These are phyloP conservation scores for Athrips mouffetella DNA, from an alignment of 2,888 invertebrate genomes.

Conservation along the genomic window DNA sequence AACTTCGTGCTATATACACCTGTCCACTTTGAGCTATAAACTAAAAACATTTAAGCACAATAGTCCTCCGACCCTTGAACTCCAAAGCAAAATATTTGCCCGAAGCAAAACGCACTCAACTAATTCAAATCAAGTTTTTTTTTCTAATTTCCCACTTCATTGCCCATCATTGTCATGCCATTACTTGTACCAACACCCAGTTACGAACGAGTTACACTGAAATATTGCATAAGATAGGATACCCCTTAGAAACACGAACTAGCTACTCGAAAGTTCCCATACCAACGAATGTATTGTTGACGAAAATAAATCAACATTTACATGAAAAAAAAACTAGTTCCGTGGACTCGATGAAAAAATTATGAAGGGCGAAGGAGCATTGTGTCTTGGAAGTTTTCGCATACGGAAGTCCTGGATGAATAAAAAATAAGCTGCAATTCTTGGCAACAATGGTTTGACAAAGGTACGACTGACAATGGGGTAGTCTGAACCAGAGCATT, in stretches of 20 bases:
- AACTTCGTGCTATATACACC: no score
- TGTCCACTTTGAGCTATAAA: not conserved
- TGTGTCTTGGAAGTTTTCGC: slow-evolving; percentile 57
- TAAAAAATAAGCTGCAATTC: slow-evolving; percentile 53
- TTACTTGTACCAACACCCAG: slow-evolving; percentile 33
- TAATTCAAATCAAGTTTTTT: slow-evolving; percentile 38
- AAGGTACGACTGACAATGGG: slow-evolving; percentile 55
- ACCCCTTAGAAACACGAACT: slow-evolving; percentile 46
- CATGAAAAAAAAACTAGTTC: slow-evolving; percentile 70
- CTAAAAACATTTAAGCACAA: not conserved
- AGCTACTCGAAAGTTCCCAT: slow-evolving; percentile 58
- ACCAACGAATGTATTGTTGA: slow-evolving; percentile 64
- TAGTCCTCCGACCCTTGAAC: slow-evolving; percentile 30
- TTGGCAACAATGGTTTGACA: slow-evolving; percentile 59
- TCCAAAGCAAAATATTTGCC: slow-evolving; percentile 42
- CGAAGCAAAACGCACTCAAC: slow-evolving; percentile 27
- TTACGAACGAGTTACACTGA: slow-evolving; percentile 29
- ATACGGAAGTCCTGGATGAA: slow-evolving; percentile 68
- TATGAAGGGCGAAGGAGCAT: slow-evolving; percentile 50
- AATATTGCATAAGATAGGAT: slow-evolving; percentile 7
- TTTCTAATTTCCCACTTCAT: slow-evolving; percentile 53
- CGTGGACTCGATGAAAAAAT: slow-evolving; percentile 45
- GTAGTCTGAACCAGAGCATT: slow-evolving; percentile 56
- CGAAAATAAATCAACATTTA: slow-evolving; percentile 74
- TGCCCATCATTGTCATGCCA: slow-evolving; percentile 39